phyloP scores from a whole-genome alignment of 2,888 invertebrate genomes.

The Acanthococcus lagerstroemiae region DNA sequence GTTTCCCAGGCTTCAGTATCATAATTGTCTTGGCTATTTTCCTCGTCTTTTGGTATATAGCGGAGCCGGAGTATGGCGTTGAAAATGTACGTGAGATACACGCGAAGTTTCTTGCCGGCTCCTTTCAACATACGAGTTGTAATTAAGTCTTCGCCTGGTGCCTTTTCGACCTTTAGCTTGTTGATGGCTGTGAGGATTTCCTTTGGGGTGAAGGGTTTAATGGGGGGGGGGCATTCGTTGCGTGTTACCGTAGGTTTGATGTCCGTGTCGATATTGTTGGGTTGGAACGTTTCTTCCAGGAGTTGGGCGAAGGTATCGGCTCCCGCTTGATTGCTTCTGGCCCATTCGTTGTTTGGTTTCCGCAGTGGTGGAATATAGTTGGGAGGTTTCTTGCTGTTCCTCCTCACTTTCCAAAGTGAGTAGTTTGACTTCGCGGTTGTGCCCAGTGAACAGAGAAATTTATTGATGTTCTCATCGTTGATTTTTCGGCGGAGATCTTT shows the following conservation, averaged over 20 bases:
- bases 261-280: no score
- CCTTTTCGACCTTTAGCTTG: not conserved
- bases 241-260: not conserved
- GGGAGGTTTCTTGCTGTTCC: not conserved
- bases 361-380: not conserved
- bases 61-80: no score
- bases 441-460: no score
- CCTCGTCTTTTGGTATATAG: slow-evolving; percentile 1
- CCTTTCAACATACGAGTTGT: not conserved
- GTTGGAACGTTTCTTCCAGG: not conserved
- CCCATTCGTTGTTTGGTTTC: not conserved
- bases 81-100: no score
- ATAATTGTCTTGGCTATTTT: slow-evolving; percentile 34
- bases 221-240: not conserved
- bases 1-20: no score
- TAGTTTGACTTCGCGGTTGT: not conserved
- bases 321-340: not conserved
- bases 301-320: not conserved
- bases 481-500: no score
- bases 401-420: not conserved
- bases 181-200: not conserved
- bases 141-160: not conserved
- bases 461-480: no score
- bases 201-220: not conserved
- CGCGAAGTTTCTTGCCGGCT: no score